Base-by-base conservation (phyloP, 1,140 invertebrate species). In the Acromyrmex charruanus region DNA sequence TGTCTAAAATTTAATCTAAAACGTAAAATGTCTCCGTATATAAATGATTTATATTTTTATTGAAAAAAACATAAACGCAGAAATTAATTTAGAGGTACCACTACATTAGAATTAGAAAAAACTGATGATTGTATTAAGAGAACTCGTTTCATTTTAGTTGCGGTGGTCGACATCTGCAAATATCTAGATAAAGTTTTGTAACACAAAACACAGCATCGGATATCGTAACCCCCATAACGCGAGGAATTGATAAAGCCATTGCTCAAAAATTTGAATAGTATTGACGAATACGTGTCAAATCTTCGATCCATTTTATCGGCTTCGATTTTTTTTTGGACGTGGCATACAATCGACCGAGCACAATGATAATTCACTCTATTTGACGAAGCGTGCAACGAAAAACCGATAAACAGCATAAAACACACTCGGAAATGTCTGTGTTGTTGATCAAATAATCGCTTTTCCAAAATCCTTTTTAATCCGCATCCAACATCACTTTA, bases 401-500 rank as follows among this genome's bases (percentile, higher is more conserved):
- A 39, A 81, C 21, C 65, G 2, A 81, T 69, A 59, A 66, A 59
- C 59, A 74, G 58, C 9, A 25, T 61, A 28, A 61, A 51, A 44
- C 55, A 61, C 39, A 44, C 1, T n/a, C 35, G 18, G n/a, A 59
- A 21, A 59, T 72, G 25, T 49, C 16, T 51, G 39, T 51, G 18
- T 59, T 81, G 21, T 75, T 63, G 55, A 28, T 75, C 25, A 18
- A 44, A 31, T 72, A 82, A 75, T 75, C 25, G 18, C 25, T 75
- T 63, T 84, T 63, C 7, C 55, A 35, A 75, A 84, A 84, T 84
- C 55, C 16, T 75, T 84, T 75, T 84, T 55, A 75, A 84, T 74
- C n/a, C 39, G 4, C 14, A 7, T 7, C 1, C 35, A 71, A 28
- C 12, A 68, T 53, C 12, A 9, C 16, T 55, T 7, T 14, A 68